Conservation (phyloP, 1,140 invertebrate species). For the Drosophila eugracilis region DNA sequence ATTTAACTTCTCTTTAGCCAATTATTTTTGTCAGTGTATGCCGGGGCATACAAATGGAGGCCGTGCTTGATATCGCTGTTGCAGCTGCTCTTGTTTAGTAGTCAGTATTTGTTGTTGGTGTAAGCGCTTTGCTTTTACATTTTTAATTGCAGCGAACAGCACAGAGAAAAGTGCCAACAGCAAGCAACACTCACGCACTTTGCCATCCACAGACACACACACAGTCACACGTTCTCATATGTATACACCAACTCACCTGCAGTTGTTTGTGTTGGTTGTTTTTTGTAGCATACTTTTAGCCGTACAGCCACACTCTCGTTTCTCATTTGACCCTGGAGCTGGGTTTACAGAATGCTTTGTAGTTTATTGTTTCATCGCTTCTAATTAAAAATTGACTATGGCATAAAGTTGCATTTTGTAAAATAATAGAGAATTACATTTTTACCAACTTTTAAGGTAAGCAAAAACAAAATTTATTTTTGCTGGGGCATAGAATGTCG, state of each 20-base stretch:
- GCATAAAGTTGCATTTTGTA: background rate
- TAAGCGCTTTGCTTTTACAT: conserved; percentile 63
- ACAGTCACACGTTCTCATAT: background rate
- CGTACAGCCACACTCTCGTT: conserved; percentile 41
- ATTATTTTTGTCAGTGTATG: conserved; percentile 10
- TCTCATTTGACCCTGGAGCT: conserved; percentile 45
- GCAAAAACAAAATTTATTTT: conserved; percentile 6
- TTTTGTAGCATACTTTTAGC: conserved; percentile 73
- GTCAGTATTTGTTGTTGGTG: conserved; percentile 10
- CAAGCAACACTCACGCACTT: conserved; percentile 30
- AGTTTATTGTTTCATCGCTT: conserved; percentile 44
- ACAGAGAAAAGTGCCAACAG: conserved; percentile 26
- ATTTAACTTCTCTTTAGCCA: too few relatives aligned
- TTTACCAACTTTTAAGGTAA: conserved; percentile 17
- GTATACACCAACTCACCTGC: conserved; percentile 2
- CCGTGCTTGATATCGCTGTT: conserved; percentile 47
- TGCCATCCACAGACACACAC: conserved; percentile 3
- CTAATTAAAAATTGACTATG: conserved; percentile 66
- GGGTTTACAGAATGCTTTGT: conserved; percentile 21
- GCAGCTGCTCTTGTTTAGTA: conserved; percentile 28
- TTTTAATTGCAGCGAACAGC: conserved; percentile 62
- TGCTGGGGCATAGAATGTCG: background rate
- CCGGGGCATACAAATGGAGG: conserved; percentile 6
- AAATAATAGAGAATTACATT: conserved; percentile 14
- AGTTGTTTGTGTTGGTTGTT: conserved; percentile 35